These are phyloP conservation scores for Hippoglossus hippoglossus DNA, from an alignment of 2,797 vertebrate genomes.

Conservation along the genomic window DNA sequence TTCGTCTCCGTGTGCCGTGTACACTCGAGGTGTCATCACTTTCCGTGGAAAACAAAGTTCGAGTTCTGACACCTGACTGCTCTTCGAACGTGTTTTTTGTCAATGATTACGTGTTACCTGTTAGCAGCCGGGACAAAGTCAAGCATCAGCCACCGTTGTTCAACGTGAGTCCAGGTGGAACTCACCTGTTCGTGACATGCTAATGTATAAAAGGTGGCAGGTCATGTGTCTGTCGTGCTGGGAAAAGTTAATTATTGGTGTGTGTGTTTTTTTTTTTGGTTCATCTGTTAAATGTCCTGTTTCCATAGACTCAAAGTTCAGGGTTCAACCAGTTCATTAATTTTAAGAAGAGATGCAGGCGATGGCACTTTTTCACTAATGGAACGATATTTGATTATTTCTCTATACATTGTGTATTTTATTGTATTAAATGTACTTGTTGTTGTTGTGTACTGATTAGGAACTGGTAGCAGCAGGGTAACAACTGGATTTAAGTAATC, in stretches of 20 bases:
- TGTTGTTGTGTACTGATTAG: neutral
- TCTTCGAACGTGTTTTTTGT: constrained; percentile 37
- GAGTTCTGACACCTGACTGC: constrained; percentile 64
- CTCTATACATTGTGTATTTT: no score
- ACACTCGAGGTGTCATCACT: constrained; percentile 18
- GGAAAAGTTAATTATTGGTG: constrained; percentile 64
- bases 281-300: constrained; percentile 79
- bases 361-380: neutral
- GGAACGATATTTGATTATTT: neutral
- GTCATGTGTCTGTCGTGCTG: neutral
- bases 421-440: neutral
- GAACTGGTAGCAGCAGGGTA: no score
- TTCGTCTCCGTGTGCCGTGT: neutral
- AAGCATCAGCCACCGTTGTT: constrained; percentile 35
- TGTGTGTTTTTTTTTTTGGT: constrained; percentile 38
- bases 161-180: constrained; percentile 64
- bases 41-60: constrained; percentile 16
- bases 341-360: neutral
- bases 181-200: constrained; percentile 50
- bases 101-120: constrained; percentile 77
- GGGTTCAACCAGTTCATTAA: constrained; percentile 75
- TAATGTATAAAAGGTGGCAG: constrained; percentile 1
- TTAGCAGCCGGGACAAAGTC: constrained; percentile 63
- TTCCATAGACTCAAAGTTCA: constrained; percentile 70
- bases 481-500: no score